phyloP scores from a whole-genome alignment of 2,797 vertebrate species.

The Geotrypetes seraphini region DNA sequence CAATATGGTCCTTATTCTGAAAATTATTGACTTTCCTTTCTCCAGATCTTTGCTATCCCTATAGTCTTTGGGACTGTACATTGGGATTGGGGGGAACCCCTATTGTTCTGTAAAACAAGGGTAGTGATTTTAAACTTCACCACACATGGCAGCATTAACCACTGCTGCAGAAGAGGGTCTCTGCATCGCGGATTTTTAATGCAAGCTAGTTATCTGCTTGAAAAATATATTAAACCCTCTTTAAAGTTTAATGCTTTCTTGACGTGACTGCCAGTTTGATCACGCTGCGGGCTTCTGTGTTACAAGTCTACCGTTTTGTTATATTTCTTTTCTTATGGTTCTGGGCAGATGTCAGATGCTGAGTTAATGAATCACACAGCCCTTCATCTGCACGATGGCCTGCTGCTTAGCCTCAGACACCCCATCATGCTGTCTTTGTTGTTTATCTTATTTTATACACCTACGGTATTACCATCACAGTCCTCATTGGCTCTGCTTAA shows the following conservation, averaged over 20 bases:
- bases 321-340: not conserved
- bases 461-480: too few species aligned
- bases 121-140: not conserved
- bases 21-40: too few species aligned
- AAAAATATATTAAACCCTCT: constrained; percentile 3
- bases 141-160: not conserved
- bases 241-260: constrained; percentile 8
- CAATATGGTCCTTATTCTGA: too few species aligned
- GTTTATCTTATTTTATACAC: too few species aligned
- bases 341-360: too few species aligned
- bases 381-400: not conserved
- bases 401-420: too few species aligned
- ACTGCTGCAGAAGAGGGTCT: not conserved
- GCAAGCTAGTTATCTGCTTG: not conserved
- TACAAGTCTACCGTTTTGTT: not conserved
- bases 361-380: not conserved
- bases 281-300: not conserved
- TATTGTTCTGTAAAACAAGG: too few species aligned
- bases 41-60: too few species aligned
- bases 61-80: too few species aligned
- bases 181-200: not conserved
- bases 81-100: too few species aligned
- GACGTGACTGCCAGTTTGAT: not conserved
- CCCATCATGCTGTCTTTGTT: too few species aligned
- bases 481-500: too few species aligned